Evolutionary conservation across 2,113 vertebrate genomes (phyloP), one percentile per base, ranked within the genome.

Genomic region (Erinaceus europaeus): DNA sequence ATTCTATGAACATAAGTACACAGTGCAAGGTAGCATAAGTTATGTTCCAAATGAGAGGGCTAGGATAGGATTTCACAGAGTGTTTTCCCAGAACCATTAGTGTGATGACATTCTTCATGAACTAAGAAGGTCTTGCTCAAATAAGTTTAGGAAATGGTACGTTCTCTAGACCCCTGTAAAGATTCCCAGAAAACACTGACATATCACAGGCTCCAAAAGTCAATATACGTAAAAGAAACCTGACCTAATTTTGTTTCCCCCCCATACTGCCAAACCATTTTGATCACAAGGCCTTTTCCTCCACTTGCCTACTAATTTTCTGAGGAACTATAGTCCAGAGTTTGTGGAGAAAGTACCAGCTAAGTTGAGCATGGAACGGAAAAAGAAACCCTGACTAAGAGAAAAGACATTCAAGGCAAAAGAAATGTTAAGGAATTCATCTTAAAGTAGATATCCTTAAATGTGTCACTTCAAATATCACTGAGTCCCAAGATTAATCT

Each of bases 91-190:
- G 59, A 62, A 88, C 50, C 42, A 50, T 84, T 77, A 65, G 36
- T 76, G 40, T 83, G 46, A 34, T 83, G 50, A 82, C 2, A 50
- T 25, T 32, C 2, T 65, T 32, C 92, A 57, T 90, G 74, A 90
- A 89, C 86, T 40, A 38, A 80, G 90, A 84, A 27, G n/a, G 59
- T 36, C 20, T 89, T 46, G 15, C 40, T 53, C n/a, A 78, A 71
- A 23, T 32, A 53, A 73, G 38, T 44, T 65, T 46, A 44, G 69
- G 61, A 61, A 52, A 11, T 38, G 52, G 17, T 21, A 27, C 32
- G 11, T 84, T 17, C 11, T 55, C 77, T 7, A 59, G 7, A 7
- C 27, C 17, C 21, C n/a, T 32, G 10, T 15, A 52, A 61, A 78
- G 46, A 89, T 38, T 91, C 86, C 59, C n/a, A 53, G 48, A 18